Percentiles rank a stretch among this genome's conserved stretches.
These are phyloP conservation scores for Notodonta ziczac DNA, from an alignment of 2,888 invertebrate genomes.

Conservation along the genomic window DNA sequence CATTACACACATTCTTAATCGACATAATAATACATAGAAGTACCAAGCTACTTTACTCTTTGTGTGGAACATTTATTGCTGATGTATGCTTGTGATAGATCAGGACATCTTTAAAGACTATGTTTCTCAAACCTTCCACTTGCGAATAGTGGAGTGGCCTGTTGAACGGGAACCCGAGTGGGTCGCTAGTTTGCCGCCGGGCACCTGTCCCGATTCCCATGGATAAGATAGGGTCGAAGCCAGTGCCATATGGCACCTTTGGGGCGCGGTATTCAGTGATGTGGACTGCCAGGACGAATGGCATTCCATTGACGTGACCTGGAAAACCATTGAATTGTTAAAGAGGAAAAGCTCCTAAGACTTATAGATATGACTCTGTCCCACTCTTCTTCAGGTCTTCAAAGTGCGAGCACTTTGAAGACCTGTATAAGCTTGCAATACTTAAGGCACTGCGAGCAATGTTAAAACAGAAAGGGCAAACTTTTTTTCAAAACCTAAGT, in stretches of 20 bases:
- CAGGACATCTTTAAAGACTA: constrained; percentile 76
- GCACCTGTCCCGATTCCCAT: constrained; percentile 78
- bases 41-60: not conserved
- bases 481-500: too few relatives aligned
- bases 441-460: too few relatives aligned
- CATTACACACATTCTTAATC: too few relatives aligned
- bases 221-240: constrained; percentile 77
- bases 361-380: too few relatives aligned
- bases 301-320: constrained; percentile 82
- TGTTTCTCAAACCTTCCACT: constrained; percentile 67
- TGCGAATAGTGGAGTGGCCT: constrained; percentile 74
- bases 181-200: constrained; percentile 72
- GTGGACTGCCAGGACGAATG: constrained; percentile 85
- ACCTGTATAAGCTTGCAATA: too few relatives aligned
- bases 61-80: constrained; percentile 57
- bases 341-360: too few relatives aligned
- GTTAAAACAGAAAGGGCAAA: too few relatives aligned
- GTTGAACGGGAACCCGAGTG: constrained; percentile 84
- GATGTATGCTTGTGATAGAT: constrained; percentile 81
- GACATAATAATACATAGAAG: too few relatives aligned
- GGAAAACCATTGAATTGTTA: constrained; percentile 1
- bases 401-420: too few relatives aligned
- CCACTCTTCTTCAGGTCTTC: too few relatives aligned
- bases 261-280: constrained; percentile 81
- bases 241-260: constrained; percentile 61